Evolutionary conservation across 2,113 vertebrate genomes (phyloP).

Genomic region (Ifrita kowaldi): DNA sequence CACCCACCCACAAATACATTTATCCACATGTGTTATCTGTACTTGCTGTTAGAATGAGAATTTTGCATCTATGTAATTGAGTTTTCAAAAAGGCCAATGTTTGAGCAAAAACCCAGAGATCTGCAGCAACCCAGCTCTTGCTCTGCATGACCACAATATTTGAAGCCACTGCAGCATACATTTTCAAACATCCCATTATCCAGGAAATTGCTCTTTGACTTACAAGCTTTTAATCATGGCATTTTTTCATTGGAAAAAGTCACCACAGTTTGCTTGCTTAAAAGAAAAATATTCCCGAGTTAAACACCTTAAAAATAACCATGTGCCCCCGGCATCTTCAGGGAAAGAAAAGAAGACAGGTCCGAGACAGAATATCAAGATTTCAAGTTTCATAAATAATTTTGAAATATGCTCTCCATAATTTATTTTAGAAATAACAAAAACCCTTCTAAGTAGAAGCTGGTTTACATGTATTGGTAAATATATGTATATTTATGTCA

Average conservation of each 20-base stretch:
- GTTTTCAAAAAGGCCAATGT: not conserved
- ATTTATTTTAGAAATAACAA: not conserved
- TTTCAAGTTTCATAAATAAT: not conserved
- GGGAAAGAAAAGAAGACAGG: not conserved
- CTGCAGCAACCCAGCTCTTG: not conserved
- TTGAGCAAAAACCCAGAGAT: not conserved
- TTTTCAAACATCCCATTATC: not conserved
- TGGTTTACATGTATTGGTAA: not conserved
- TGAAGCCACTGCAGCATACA: not conserved
- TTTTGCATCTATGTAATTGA: not conserved
- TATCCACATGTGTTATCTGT: no score
- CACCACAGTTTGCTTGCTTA: not conserved
- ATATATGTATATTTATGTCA: not conserved
- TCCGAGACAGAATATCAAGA: not conserved
- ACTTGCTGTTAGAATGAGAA: not conserved
- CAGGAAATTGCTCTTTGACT: not conserved
- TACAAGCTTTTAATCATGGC: not conserved
- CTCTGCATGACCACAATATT: not conserved
- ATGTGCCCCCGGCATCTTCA: not conserved
- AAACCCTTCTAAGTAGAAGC: not conserved
- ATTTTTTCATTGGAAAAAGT: not conserved
- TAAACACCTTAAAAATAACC: not conserved
- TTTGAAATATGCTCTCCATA: not conserved
- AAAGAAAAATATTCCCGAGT: not conserved
- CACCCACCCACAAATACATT: not conserved